Evolutionary conservation across 2,797 vertebrate species (phyloP), one percentile per base, ranked within the genome.

Genomic region (Epinephelus malabaricus): DNA sequence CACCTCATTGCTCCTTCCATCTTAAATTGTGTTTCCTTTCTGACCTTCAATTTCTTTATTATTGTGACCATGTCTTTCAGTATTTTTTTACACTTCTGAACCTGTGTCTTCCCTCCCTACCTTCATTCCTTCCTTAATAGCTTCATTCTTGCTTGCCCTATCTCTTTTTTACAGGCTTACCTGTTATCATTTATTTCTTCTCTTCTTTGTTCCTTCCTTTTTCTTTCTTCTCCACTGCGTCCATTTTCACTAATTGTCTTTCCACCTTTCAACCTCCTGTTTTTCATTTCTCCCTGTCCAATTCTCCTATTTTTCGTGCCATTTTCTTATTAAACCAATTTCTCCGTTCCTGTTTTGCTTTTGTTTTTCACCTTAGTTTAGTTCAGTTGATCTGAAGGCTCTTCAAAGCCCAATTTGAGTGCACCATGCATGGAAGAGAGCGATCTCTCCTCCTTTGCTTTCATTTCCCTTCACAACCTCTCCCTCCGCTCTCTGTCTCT

Each of bases 361-460:
- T 81, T 80, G 59, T 73, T 83, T 82, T 80, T 65, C 77, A 50
- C 68, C 73, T 78, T 66, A 54, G 40, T 72, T 78, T 54, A 64
- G 69, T 70, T 69, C 38, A 54, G 51, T 21, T 11, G 10, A 72
- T 86, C 50, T 73, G 34, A 65, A 40, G 21, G 76, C 70, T 63
- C 62, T 65, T 86, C 56, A 79, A 83, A 77, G 18, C 47, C 27
- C 30, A 54, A 45, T 80, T 73, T 68, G 40, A 67, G 68, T 49
- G 59, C 65, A 12, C 3, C 0, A 2, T 47, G 74, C 54, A 54
- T 49, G 17, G 21, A 69, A 50, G 75, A n/a, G 14, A 60, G 53
- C 4, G 0, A 18, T 27, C 64, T 73, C 4, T 56, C 21, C 49
- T 69, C 30, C 30, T 59, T 58, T 21, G 38, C 55, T 75, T 76